Percentiles rank a stretch among this genome's conserved stretches.
These are phyloP conservation scores for Micrasema minimum DNA, from an alignment of 1,140 invertebrate species.

Conservation along the genomic window DNA sequence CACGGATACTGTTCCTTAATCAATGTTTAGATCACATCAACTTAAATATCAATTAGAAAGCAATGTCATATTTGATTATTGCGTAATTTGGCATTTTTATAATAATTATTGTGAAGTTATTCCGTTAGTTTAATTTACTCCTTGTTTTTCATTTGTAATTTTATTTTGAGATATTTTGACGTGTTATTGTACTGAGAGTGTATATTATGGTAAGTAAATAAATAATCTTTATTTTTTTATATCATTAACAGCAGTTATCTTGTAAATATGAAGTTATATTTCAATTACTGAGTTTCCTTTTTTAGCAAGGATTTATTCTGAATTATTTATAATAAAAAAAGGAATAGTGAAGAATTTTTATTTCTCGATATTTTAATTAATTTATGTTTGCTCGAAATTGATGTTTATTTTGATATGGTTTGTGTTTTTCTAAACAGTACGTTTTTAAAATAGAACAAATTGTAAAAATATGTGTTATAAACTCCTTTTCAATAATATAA, in stretches of 20 bases:
- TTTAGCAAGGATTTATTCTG: too few species aligned
- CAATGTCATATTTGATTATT: slow-evolving; percentile 36
- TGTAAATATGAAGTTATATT: too few species aligned
- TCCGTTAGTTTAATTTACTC: background rate
- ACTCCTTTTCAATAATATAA: background rate
- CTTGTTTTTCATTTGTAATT: slow-evolving; percentile 20
- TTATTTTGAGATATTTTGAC: background rate
- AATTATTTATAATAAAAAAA: too few species aligned
- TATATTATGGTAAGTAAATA: background rate
- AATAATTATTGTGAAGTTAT: slow-evolving; percentile 17
- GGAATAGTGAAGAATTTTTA: too few species aligned
- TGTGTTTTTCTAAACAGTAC: slow-evolving; percentile 19
- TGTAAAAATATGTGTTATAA: too few species aligned
- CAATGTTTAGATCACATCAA: slow-evolving; percentile 54
- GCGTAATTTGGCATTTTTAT: slow-evolving; percentile 19
- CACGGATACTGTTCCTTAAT: slow-evolving; percentile 54
- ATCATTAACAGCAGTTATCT: too few species aligned
- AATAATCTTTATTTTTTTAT: slow-evolving; percentile 4
- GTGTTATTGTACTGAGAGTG: background rate
- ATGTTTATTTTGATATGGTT: slow-evolving; percentile 43
- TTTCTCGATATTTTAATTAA: background rate
- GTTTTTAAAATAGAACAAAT: background rate
- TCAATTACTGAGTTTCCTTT: too few species aligned
- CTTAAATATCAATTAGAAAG: slow-evolving; percentile 49
- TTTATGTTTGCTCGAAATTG: slow-evolving; percentile 36